Evolutionary conservation across 64 coral and sea anemone species (phyloP).

Genomic region (Dendronephthya gigantea): DNA sequence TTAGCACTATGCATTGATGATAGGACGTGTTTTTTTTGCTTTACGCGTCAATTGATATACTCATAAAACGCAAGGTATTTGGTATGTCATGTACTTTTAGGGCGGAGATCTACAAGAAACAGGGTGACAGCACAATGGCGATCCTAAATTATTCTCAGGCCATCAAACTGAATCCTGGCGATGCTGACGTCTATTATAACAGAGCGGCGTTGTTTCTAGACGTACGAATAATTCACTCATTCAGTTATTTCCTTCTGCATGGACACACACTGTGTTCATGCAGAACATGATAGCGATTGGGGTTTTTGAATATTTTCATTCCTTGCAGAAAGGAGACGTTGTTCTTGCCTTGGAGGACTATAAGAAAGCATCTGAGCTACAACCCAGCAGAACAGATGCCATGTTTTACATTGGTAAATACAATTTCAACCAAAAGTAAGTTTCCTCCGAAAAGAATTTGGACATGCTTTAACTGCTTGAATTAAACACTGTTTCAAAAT

Average conservation of each 20-base stretch:
- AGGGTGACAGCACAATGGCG: conserved; percentile 76
- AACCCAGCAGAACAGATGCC: conserved; percentile 76
- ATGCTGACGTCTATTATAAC: conserved; percentile 86
- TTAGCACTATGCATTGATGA: no score
- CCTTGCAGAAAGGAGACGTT: conserved; percentile 60
- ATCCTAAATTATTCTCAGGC: conserved; percentile 99
- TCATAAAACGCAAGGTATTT: no score
- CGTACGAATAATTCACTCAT: conserved; percentile 15
- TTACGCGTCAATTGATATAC: no score
- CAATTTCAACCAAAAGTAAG: conserved; percentile 78
- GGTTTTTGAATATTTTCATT: not conserved
- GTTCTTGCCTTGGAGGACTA: conserved; percentile 88
- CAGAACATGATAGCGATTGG: no score
- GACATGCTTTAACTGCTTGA: not conserved
- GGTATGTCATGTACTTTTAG: conserved; percentile 20
- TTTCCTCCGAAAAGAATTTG: not conserved
- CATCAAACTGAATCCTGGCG: conserved; percentile 73
- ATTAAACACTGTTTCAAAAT: no score
- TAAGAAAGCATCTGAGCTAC: conserved; percentile 61
- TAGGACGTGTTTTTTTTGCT: no score
- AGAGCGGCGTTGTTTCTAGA: conserved; percentile 89
- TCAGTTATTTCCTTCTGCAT: not conserved
- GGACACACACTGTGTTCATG: not conserved
- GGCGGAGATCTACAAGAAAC: conserved; percentile 72
- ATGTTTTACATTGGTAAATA: conserved; percentile 74